phyloP scores from a whole-genome alignment of 1,140 invertebrate genomes.

The Leguminivora glycinivorella region DNA sequence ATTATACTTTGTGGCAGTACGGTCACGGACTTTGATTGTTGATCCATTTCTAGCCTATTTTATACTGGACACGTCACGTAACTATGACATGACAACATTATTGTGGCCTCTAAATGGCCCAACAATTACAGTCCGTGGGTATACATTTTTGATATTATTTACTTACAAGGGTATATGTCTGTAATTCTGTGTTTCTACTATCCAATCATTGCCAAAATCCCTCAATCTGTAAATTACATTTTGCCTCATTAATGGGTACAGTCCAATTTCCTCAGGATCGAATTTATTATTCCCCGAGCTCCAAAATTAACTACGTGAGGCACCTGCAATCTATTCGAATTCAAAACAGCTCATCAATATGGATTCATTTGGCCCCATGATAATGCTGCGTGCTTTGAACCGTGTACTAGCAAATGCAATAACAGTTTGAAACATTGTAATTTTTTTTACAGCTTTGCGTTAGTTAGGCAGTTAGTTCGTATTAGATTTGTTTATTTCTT shows the following conservation, averaged over 20 bases:
- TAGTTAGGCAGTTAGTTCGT: too few species aligned
- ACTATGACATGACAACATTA: too few species aligned
- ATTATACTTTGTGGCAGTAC: too few species aligned
- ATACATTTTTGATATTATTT: too few species aligned
- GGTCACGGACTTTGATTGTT: too few species aligned
- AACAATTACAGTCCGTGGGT: too few species aligned
- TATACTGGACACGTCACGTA: too few species aligned
- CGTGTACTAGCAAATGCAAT: not conserved
- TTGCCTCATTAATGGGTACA: not conserved
- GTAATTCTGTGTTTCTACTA: not conserved
- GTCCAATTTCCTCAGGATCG: slow-evolving; percentile 14
- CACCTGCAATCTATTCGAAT: slow-evolving; percentile 28
- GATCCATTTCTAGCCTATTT: too few species aligned
- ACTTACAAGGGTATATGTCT: too few species aligned
- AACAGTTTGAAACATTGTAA: not conserved
- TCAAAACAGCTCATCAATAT: slow-evolving; percentile 30
- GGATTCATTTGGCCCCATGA: slow-evolving; percentile 20
- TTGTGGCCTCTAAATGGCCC: too few species aligned
- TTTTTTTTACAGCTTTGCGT: too few species aligned
- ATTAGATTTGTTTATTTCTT: too few species aligned
- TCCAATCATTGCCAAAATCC: not conserved
- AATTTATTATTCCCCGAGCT: slow-evolving; percentile 13
- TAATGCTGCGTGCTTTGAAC: not conserved
- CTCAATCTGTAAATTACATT: not conserved
- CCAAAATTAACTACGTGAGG: slow-evolving; percentile 2